Conservation (phyloP, 2,888 invertebrate genomes). For the Acleris cristana region DNA sequence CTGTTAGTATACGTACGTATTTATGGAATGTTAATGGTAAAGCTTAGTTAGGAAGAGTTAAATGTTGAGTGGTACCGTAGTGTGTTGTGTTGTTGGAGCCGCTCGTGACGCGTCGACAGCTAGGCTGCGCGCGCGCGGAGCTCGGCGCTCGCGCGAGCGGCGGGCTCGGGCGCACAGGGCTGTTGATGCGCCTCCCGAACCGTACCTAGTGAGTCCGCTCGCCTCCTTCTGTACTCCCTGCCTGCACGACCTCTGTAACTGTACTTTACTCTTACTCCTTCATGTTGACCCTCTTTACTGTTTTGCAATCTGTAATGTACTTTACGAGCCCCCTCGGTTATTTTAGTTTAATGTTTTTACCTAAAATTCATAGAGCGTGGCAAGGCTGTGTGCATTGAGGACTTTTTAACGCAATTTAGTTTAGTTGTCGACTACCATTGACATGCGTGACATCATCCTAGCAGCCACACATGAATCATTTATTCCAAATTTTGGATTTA, state of each 20-base stretch:
- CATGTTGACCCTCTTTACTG: slow-evolving; percentile 78
- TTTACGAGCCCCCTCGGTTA: slow-evolving; percentile 80
- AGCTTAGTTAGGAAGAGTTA: slow-evolving; percentile 80
- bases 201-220: slow-evolving; percentile 59
- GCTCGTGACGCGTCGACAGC: slow-evolving; percentile 71
- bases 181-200: slow-evolving; percentile 47
- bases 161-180: slow-evolving; percentile 41
- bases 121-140: slow-evolving; percentile 46
- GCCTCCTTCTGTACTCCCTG: slow-evolving; percentile 64
- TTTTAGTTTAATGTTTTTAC: slow-evolving; percentile 81
- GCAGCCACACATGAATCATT: slow-evolving; percentile 77
- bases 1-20: slow-evolving; percentile 80
- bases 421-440: slow-evolving; percentile 78
- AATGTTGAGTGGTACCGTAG: slow-evolving; percentile 83
- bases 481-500: slow-evolving; percentile 62
- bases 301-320: slow-evolving; percentile 80
- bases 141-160: slow-evolving; percentile 35
- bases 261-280: slow-evolving; percentile 74
- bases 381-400: slow-evolving; percentile 88
- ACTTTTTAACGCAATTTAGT: slow-evolving; percentile 82
- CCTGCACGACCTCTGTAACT: slow-evolving; percentile 78
- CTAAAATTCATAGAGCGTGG: slow-evolving; percentile 85
- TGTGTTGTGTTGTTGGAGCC: slow-evolving; percentile 79
- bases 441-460: slow-evolving; percentile 77
- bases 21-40: slow-evolving; percentile 79